Evolutionary conservation across 2,797 vertebrate species (phyloP).

Genomic region (Typhlichthys eigenmanni): DNA sequence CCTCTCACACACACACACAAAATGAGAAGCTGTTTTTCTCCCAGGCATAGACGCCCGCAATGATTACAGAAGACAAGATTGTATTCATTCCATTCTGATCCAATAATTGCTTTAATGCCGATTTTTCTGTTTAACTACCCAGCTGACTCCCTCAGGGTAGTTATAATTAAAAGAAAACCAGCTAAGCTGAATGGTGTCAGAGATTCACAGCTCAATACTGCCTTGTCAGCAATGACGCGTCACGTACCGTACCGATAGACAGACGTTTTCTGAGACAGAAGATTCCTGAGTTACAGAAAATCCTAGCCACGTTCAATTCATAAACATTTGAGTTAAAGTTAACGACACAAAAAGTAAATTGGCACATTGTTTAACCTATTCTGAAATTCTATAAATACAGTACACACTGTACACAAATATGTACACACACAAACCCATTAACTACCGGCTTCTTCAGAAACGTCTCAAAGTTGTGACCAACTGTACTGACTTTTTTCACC

Average conservation of each 20-base stretch:
- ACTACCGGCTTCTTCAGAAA: too few relatives aligned
- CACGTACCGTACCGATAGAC: conserved; percentile 16
- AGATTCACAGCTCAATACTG: conserved; percentile 44
- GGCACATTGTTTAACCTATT: too few relatives aligned
- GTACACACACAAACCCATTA: too few relatives aligned
- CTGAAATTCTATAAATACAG: too few relatives aligned
- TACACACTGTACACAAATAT: too few relatives aligned
- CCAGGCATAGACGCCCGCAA: conserved; percentile 76
- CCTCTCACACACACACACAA: conserved; percentile 5
- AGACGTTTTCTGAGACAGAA: too few relatives aligned
- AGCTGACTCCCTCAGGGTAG: conserved; percentile 73
- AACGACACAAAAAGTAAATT: too few relatives aligned
- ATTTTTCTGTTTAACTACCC: conserved; percentile 84
- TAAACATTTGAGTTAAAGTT: too few relatives aligned
- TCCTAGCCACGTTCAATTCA: too few relatives aligned
- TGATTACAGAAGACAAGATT: conserved; percentile 86
- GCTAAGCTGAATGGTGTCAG: conserved; percentile 76
- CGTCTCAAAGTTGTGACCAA: background rate
- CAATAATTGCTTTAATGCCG: conserved; percentile 85
- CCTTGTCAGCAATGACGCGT: conserved; percentile 40
- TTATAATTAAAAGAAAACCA: conserved; percentile 82
- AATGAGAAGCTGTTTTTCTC: conserved; percentile 73
- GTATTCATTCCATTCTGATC: conserved; percentile 83
- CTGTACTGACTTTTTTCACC: background rate
- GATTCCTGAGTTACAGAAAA: too few relatives aligned